Evolutionary conservation across 64 coral and sea anemone genomes (phyloP), one percentile per base, ranked within the genome.

Genomic region (Stichodactyla helianthus): DNA sequence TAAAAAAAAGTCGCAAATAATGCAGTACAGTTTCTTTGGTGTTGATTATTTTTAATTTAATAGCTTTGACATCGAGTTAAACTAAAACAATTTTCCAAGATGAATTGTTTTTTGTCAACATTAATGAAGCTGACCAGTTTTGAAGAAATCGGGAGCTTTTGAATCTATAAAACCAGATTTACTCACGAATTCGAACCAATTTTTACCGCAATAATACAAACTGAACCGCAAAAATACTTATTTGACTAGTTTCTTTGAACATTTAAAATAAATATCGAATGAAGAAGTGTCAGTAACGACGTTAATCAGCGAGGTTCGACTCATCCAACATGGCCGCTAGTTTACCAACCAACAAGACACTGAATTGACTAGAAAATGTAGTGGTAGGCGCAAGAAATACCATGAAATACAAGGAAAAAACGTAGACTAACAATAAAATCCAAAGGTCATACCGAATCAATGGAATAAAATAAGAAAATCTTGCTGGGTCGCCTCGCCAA

Each of bases 401-500:
- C 19, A 5, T 65, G 0, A 65, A 19, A 65, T 23, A n/a, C 20
- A 22, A 65, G 62, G 62, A 7, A 20, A 12, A n/a, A 65, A 23
- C 2, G 62, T n/a, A 65, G 62, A 65, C 5, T 5, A 65, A 65
- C 62, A 65, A 65, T 8, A n/a, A n/a, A 65, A 20, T 7, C 5
- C 62, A 65, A 65, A 65, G 62, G 62, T 65, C 62, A 65, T 65
- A 65, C 62, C 62, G 19, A 65, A 65, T 65, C 5, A 22, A n/a
- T 4, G 20, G 6, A 7, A 19, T 18, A 65, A 65, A 65, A 65
- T 65, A 65, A 7, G 19, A 65, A 65, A 65, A 65, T 62, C 62
- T 65, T 65, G 62, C 77, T 79, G 25, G 77, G 77, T 79, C 77
- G 77, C 77, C 77, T 31, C 77, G 77, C 77, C 77, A 79, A 31